Conservation (phyloP, 2,888 invertebrate species). For the Drosophila neonasuta region DNA sequence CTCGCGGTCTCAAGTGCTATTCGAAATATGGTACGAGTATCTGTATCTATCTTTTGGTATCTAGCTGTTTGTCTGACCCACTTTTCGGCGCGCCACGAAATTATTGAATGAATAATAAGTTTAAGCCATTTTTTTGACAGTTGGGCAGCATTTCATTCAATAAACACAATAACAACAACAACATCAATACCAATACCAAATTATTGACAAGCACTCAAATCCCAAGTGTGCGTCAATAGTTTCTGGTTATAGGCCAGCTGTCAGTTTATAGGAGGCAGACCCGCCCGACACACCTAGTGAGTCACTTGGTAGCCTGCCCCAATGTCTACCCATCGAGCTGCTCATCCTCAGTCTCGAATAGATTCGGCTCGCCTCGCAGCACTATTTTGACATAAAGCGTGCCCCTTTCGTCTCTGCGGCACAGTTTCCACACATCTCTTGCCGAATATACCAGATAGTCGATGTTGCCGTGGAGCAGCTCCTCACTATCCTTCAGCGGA, state of each 20-base stretch:
- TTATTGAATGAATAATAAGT: constrained; percentile 68
- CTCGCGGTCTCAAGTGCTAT: constrained; percentile 14
- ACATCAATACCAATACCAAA: constrained; percentile 24
- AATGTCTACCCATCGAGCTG: background rate
- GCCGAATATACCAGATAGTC: constrained; percentile 53
- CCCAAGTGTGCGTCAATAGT: constrained; percentile 64
- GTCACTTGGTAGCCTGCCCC: constrained; percentile 22
- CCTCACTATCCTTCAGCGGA: constrained; percentile 42
- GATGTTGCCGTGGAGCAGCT: constrained; percentile 47
- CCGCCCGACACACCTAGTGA: constrained; percentile 22
- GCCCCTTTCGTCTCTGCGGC: constrained; percentile 7
- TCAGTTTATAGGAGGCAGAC: constrained; percentile 8
- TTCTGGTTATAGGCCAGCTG: constrained; percentile 42
- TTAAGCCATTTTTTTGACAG: constrained; percentile 58
- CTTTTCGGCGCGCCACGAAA: constrained; percentile 51
- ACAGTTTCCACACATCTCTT: constrained; percentile 36
- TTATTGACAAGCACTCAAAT: constrained; percentile 72
- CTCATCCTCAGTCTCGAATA: constrained; percentile 29
- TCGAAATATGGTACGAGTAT: background rate
- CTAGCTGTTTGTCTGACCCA: constrained; percentile 55
- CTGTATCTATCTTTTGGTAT: constrained; percentile 25
- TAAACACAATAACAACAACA: constrained; percentile 24
- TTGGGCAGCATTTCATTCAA: constrained; percentile 53
- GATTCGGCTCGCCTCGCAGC: constrained; percentile 47
- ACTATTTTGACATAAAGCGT: constrained; percentile 43